These are phyloP conservation scores for Pinna nobilis DNA, from an alignment of 1,140 invertebrate species.

Conservation along the genomic window DNA sequence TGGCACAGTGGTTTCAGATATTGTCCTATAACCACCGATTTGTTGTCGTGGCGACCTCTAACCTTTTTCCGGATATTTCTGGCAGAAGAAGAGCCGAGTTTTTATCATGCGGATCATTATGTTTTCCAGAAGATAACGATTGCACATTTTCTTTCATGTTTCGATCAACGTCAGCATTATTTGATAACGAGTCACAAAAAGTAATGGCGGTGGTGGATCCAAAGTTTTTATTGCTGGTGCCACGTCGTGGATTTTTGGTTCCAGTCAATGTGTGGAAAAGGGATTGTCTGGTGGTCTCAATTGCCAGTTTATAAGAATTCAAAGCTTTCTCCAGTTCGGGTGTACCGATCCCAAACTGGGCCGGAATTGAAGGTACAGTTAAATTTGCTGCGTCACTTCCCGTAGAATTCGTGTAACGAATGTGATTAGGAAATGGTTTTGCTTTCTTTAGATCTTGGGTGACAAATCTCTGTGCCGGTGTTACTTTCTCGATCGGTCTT, in stretches of 20 bases:
- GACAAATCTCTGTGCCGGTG: slow-evolving; percentile 37
- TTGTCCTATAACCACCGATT: slow-evolving; percentile 47
- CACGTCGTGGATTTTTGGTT: slow-evolving; percentile 46
- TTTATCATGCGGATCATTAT: slow-evolving; percentile 29
- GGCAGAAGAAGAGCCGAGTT: slow-evolving; percentile 39
- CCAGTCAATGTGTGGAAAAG: slow-evolving; percentile 48
- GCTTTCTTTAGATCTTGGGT: slow-evolving; percentile 4
- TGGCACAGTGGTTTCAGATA: too few relatives aligned
- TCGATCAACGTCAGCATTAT: background rate
- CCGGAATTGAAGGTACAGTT: slow-evolving; percentile 16
- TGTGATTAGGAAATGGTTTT: background rate
- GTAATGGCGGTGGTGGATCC: slow-evolving; percentile 38
- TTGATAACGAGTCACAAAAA: slow-evolving; percentile 33
- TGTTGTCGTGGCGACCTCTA: slow-evolving; percentile 45
- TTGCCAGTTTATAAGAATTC: slow-evolving; percentile 43
- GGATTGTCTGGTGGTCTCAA: slow-evolving; percentile 47
- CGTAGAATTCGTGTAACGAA: slow-evolving; percentile 14
- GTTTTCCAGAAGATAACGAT: slow-evolving; percentile 15
- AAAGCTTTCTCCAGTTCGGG: slow-evolving; percentile 44
- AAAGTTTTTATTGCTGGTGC: slow-evolving; percentile 33
- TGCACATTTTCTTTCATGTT: slow-evolving; percentile 2
- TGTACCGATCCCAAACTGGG: slow-evolving; percentile 14
- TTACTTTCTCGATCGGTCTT: slow-evolving; percentile 58
- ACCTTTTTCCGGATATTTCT: slow-evolving; percentile 56
- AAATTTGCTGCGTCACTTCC: slow-evolving; percentile 18